phyloP scores from a whole-genome alignment of 1,140 invertebrate species.

The Sinonovacula constricta region DNA sequence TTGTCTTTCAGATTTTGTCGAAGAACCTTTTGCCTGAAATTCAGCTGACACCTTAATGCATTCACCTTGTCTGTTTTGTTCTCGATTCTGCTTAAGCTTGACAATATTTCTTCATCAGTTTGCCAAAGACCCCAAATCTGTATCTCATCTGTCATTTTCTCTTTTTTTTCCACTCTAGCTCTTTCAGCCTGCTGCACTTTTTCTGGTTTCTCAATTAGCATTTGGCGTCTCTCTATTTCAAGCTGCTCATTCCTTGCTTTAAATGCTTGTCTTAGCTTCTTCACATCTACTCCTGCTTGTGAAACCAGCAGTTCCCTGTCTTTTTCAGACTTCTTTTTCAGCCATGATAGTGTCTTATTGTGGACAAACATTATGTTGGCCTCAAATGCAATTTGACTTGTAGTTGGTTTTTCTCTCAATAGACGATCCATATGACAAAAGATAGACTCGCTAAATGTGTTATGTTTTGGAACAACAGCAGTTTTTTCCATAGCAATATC shows the following conservation, averaged over 20 bases:
- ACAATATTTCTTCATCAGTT: neutral
- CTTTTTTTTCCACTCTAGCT: neutral
- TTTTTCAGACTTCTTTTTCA: neutral
- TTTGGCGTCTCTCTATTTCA: neutral
- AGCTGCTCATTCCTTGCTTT: neutral
- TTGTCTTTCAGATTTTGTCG: constrained; percentile 4
- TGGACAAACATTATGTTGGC: constrained; percentile 25
- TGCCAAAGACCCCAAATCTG: constrained; percentile 10
- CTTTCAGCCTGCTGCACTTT: neutral
- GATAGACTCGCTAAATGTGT: constrained; percentile 12
- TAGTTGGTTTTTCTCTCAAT: constrained; percentile 12
- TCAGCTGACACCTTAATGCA: neutral
- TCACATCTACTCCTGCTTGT: neutral
- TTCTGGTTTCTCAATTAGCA: neutral
- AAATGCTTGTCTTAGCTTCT: neutral
- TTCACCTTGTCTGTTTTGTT: neutral
- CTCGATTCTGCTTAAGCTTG: neutral
- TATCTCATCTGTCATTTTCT: neutral
- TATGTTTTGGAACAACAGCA: constrained; percentile 2
- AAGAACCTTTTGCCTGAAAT: neutral
- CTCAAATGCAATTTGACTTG: neutral
- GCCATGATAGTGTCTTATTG: constrained; percentile 4
- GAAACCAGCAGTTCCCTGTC: neutral
- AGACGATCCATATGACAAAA: constrained; percentile 27
- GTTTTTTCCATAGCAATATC: neutral